Percentiles rank a stretch among this genome's conserved stretches.
phyloP scores from a whole-genome alignment of 2,113 vertebrate genomes.

The Callipepla californica region DNA sequence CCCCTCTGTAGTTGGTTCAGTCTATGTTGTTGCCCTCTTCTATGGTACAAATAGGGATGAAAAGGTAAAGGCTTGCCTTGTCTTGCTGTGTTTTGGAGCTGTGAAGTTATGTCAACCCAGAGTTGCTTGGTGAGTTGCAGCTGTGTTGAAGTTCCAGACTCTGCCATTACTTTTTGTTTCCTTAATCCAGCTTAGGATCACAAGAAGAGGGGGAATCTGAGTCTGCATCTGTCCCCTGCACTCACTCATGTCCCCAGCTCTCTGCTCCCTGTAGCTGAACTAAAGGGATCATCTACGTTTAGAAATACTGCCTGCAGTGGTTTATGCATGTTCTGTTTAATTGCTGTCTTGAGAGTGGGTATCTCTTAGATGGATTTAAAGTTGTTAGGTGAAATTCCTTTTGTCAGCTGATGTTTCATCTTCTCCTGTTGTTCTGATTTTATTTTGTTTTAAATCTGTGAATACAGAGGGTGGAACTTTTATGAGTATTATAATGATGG shows the following conservation, averaged over 20 bases:
- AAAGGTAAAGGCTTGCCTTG: background rate
- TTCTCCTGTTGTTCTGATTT: background rate
- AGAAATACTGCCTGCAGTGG: background rate
- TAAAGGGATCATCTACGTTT: background rate
- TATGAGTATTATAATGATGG: background rate
- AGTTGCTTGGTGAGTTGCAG: background rate
- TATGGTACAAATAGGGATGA: background rate
- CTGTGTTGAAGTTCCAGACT: background rate
- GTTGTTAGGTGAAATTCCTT: background rate
- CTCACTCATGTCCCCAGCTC: background rate
- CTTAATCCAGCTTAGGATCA: background rate
- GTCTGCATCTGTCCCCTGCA: background rate
- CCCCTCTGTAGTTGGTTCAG: background rate
- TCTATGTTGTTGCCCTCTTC: background rate
- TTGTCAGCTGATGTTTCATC: background rate
- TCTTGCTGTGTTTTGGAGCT: background rate
- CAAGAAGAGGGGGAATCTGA: background rate
- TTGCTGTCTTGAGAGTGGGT: background rate
- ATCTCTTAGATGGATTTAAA: background rate
- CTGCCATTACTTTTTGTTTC: background rate
- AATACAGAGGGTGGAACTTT: background rate
- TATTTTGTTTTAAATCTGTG: background rate
- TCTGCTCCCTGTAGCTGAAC: background rate
- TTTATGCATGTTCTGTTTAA: background rate
- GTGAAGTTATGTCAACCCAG: background rate